phyloP scores from a whole-genome alignment of 2,888 invertebrate species.

The Chironomus tentans region DNA sequence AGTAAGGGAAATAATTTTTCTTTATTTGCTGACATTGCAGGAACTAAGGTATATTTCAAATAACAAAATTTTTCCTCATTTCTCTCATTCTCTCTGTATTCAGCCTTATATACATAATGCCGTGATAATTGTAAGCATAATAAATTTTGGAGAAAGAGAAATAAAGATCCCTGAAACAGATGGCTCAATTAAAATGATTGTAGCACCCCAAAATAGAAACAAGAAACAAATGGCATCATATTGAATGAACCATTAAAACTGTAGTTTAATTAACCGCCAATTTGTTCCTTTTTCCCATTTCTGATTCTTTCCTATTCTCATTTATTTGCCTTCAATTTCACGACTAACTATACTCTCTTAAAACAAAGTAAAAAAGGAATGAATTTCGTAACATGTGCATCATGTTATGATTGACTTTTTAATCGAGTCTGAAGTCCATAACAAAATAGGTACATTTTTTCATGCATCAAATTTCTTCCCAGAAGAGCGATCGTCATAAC shows the following conservation, averaged over 20 bases:
- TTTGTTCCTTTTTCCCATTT: neutral
- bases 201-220: neutral
- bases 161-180: constrained; percentile 8
- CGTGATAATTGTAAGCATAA: neutral
- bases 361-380: too few relatives aligned
- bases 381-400: constrained; percentile 8
- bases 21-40: constrained; percentile 10
- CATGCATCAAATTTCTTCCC: neutral
- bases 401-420: neutral
- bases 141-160: neutral
- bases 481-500: neutral
- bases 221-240: neutral
- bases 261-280: constrained; percentile 9
- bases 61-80: neutral
- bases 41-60: constrained; percentile 12
- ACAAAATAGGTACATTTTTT: neutral
- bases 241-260: neutral
- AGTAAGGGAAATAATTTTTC: constrained; percentile 1
- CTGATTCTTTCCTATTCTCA: neutral
- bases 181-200: constrained; percentile 11
- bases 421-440: neutral
- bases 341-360: neutral
- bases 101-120: neutral
- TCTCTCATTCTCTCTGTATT: neutral
- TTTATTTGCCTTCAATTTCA: neutral